Evolutionary conservation across 2,797 vertebrate genomes (phyloP).

Genomic region (Gymnodraco acuticeps): DNA sequence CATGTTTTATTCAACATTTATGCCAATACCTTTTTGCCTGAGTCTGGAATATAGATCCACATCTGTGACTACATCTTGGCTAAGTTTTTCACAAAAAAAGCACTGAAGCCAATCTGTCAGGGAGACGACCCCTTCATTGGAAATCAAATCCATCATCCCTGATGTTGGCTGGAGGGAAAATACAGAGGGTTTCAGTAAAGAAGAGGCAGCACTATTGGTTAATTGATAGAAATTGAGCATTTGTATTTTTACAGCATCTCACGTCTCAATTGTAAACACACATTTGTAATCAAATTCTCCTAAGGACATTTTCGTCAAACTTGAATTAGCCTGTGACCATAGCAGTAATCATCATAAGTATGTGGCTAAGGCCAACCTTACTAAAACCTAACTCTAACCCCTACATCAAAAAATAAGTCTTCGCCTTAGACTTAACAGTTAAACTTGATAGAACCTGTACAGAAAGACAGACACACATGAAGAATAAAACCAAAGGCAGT

Average conservation of each 20-base stretch:
- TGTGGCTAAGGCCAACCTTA: background rate
- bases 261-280: conserved; percentile 4
- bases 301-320: background rate
- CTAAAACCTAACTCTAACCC: background rate
- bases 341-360: background rate
- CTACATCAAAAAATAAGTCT: background rate
- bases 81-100: conserved; percentile 9
- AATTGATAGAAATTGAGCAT: conserved; percentile 62
- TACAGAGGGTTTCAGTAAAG: conserved; percentile 55
- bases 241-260: conserved; percentile 24
- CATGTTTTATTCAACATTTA: conserved; percentile 67
- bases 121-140: conserved; percentile 43
- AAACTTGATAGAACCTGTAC: background rate
- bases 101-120: conserved; percentile 27
- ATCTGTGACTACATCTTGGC: conserved; percentile 53
- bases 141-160: conserved; percentile 63
- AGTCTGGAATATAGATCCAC: conserved; percentile 48
- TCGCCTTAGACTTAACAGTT: background rate
- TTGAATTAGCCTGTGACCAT: background rate
- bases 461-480: background rate
- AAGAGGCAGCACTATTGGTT: conserved; percentile 42
- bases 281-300: background rate
- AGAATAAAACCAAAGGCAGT: conserved; percentile 7
- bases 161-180: conserved; percentile 45
- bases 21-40: conserved; percentile 13